phyloP scores from a whole-genome alignment of 2,888 invertebrate genomes.

The Agrypnus murinus region DNA sequence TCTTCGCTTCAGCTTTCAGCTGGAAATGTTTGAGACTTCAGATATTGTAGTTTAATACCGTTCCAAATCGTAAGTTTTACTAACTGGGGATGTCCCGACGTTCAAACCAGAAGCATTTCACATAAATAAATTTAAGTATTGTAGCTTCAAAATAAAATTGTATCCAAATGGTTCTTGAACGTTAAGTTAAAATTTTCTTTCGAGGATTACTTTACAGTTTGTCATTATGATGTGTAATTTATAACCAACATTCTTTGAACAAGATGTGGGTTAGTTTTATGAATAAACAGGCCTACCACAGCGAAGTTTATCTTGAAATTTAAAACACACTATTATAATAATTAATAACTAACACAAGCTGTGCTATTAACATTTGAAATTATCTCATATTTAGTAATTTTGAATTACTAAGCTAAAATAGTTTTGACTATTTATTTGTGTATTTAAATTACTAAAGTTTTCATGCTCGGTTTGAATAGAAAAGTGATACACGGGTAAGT shows the following conservation, averaged over 20 bases:
- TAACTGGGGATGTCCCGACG: slow-evolving; percentile 17
- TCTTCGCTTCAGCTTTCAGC: slow-evolving; percentile 16
- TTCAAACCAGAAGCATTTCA: slow-evolving; percentile 22
- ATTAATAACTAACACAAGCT: no score
- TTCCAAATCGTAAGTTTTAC: slow-evolving; percentile 20
- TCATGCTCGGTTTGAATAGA: slow-evolving; percentile 4
- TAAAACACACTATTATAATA: no score
- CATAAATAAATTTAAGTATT: slow-evolving; percentile 19
- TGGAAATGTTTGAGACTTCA: slow-evolving; percentile 14
- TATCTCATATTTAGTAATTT: no score
- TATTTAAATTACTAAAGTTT: slow-evolving; percentile 27
- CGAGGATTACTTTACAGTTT: slow-evolving; percentile 7
- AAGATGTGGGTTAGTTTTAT: slow-evolving; percentile 25
- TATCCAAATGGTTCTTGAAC: slow-evolving; percentile 21
- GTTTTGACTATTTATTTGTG: slow-evolving; percentile 6
- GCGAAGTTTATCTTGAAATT: not conserved
- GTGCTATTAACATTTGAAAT: no score
- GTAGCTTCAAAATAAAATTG: slow-evolving; percentile 17
- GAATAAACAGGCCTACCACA: slow-evolving; percentile 22
- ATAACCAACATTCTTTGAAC: slow-evolving; percentile 8
- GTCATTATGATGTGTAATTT: slow-evolving; percentile 32
- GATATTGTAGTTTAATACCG: slow-evolving; percentile 19
- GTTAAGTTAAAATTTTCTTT: slow-evolving; percentile 14
- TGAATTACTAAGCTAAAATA: no score
- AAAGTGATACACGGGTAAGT: slow-evolving; percentile 25